Conservation (phyloP, 2,113 vertebrate species). For the Sylvilagus bachmani region DNA sequence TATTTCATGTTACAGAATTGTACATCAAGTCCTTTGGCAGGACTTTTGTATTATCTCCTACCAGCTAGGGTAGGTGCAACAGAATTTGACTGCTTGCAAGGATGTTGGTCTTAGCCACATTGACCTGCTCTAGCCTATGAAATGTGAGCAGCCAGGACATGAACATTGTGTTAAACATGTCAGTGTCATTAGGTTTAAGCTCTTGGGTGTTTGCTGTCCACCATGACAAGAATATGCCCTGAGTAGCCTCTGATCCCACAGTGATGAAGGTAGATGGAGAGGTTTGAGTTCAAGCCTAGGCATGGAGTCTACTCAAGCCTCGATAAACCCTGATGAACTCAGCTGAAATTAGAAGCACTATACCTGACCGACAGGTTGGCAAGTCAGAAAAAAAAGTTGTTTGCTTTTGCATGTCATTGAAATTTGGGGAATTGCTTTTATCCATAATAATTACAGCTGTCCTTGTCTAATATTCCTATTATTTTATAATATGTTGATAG, state of each 20-base stretch:
- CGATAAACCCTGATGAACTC: not conserved
- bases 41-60: slow-evolving; percentile 11
- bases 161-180: not conserved
- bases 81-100: not conserved
- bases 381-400: not conserved
- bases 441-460: not conserved
- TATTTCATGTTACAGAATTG: not conserved
- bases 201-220: not conserved
- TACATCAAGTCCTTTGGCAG: not conserved
- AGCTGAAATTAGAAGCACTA: not conserved
- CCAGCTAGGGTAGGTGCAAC: not conserved
- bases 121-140: not conserved
- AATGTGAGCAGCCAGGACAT: not conserved
- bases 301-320: not conserved
- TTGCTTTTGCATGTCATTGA: slow-evolving; percentile 30
- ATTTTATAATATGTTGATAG: slow-evolving; percentile 48
- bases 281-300: not conserved
- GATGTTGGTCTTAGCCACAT: not conserved
- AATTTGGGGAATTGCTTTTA: slow-evolving; percentile 1
- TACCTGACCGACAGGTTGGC: not conserved
- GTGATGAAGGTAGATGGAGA: not conserved
- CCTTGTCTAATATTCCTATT: not conserved
- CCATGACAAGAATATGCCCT: not conserved
- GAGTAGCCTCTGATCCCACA: not conserved
- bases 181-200: not conserved